These are phyloP conservation scores for Oreohelix idahoensis DNA, from an alignment of 1,140 invertebrate species.

Conservation along the genomic window DNA sequence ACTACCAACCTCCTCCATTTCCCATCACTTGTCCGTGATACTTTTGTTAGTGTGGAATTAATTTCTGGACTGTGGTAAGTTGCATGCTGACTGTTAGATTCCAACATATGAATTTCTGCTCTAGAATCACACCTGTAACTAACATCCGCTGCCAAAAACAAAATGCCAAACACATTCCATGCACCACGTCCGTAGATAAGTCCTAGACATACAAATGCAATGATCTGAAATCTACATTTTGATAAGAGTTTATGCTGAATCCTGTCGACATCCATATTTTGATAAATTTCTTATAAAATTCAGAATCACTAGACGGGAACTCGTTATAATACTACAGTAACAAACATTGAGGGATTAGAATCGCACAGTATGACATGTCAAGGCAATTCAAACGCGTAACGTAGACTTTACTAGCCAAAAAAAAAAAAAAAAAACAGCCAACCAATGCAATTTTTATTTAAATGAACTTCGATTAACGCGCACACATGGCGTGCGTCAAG, in stretches of 20 bases:
- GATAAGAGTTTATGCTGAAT: conserved; percentile 87
- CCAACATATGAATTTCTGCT: too few species aligned
- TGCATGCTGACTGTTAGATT: not conserved
- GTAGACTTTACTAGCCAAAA: too few species aligned
- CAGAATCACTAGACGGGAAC: too few species aligned
- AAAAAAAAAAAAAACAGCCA: too few species aligned
- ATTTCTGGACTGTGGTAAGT: not conserved
- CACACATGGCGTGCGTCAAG: too few species aligned
- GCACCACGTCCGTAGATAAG: conserved; percentile 84
- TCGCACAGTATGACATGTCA: too few species aligned
- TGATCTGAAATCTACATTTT: conserved; percentile 88
- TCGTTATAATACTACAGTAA: too few species aligned
- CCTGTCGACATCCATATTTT: conserved; percentile 87
- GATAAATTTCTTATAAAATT: too few species aligned
- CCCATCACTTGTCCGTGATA: not conserved
- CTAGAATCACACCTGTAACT: conserved; percentile 47
- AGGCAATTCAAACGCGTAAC: too few species aligned
- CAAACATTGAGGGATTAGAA: too few species aligned
- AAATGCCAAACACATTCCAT: conserved; percentile 84
- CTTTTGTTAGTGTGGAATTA: not conserved
- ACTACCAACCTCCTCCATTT: not conserved
- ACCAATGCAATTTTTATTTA: too few species aligned
- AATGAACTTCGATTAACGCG: too few species aligned
- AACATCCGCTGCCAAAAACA: conserved; percentile 75
- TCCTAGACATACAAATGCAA: conserved; percentile 87